phyloP scores from a whole-genome alignment of 64 coral and sea anemone species.

The Actinia equina region DNA sequence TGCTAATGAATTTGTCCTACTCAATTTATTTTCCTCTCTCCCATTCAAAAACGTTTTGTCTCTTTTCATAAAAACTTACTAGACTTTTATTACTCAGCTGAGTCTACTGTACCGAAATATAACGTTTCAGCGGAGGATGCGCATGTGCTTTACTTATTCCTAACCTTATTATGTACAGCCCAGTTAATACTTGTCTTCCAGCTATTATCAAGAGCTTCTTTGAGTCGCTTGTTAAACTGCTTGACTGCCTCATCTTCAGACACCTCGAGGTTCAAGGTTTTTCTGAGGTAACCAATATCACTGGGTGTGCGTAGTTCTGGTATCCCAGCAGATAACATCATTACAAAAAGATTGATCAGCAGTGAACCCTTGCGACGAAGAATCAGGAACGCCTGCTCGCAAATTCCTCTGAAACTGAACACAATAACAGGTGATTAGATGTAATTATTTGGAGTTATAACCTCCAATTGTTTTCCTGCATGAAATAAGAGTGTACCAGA shows the following conservation, averaged over 20 bases:
- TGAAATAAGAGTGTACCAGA: too few relatives aligned
- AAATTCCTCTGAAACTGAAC: constrained; percentile 68
- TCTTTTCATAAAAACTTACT: not conserved
- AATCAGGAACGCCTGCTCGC: constrained; percentile 64
- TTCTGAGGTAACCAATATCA: constrained; percentile 78
- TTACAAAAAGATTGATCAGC: constrained; percentile 78
- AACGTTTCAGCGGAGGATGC: not conserved
- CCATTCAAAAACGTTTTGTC: not conserved
- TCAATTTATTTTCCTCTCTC: not conserved
- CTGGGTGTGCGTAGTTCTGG: constrained; percentile 63
- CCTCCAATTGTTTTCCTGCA: too few relatives aligned
- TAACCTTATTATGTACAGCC: constrained; percentile 52
- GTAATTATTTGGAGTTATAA: not conserved
- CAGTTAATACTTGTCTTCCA: constrained; percentile 75
- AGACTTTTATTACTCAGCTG: too few relatives aligned
- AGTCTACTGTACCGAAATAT: not conserved
- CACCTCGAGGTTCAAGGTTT: constrained; percentile 49
- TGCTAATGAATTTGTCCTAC: too few relatives aligned
- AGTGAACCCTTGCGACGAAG: constrained; percentile 70
- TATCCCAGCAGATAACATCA: constrained; percentile 89
- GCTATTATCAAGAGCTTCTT: constrained; percentile 69
- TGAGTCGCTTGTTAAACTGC: constrained; percentile 67
- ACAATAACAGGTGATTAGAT: not conserved
- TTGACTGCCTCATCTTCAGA: constrained; percentile 68
- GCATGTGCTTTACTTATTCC: constrained; percentile 25